Evolutionary conservation across 2,888 invertebrate species (phyloP).

Genomic region (Adineta ricciae): DNA sequence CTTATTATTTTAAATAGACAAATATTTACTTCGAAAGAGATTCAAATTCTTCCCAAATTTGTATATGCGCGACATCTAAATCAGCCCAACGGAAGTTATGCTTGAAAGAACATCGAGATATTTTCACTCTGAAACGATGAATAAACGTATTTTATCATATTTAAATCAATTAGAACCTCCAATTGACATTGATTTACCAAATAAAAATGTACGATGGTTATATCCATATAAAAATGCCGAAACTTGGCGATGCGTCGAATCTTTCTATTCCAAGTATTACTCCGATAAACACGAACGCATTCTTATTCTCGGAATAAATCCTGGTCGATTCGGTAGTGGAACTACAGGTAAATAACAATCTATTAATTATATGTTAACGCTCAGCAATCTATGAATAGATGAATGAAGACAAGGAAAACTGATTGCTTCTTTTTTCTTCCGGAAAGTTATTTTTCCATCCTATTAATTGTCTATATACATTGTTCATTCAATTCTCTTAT

Average conservation of each 20-base stretch:
- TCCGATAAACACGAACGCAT: neutral
- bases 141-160: neutral
- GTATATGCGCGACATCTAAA: constrained; percentile 3
- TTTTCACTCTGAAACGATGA: neutral
- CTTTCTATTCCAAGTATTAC: neutral
- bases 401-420: too few relatives aligned
- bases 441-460: neutral
- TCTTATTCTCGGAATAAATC: neutral
- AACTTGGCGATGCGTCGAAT: neutral
- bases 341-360: neutral
- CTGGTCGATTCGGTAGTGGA: constrained; percentile 14
- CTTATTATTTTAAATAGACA: neutral
- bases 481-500: neutral
- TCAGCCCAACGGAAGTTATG: neutral
- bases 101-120: neutral
- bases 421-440: too few relatives aligned
- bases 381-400: too few relatives aligned
- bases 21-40: neutral
- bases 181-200: neutral
- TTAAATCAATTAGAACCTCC: neutral
- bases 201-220: neutral
- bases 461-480: neutral
- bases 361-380: too few relatives aligned
- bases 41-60: neutral
- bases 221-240: neutral